Base-by-base conservation (phyloP, 1,140 invertebrate genomes). In the Tachypleus tridentatus region DNA sequence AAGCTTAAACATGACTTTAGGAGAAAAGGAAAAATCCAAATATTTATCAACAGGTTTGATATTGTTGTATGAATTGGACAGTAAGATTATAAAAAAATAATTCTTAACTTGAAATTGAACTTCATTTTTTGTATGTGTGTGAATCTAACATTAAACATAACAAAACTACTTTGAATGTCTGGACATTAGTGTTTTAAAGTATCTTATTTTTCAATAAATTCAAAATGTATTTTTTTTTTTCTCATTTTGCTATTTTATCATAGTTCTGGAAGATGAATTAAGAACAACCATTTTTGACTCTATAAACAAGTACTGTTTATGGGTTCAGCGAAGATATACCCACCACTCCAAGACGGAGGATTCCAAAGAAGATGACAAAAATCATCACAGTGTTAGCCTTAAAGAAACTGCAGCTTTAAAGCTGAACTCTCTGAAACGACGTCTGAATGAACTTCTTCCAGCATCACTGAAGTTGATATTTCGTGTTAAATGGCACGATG, bases 1-100 rank as follows among this genome's bases (percentile, higher is more conserved):
- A 51, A 79, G 87, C 3, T 79, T 92, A 29, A 78, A 86, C 54
- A 82, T 83, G 11, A 83, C 88, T 0, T 82, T 86, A 71, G 83
- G 86, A 10, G 81, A 84, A 71, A 86, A 87, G 73, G 81, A 87
- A 6, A 81, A 84, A 68, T 86, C 88, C 70, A 87, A 86, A 6
- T 91, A 90, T 76, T 80, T 89, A 61, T 86, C 84, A 9, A 89
- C 88, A 86, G 80, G 86, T 87, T 8, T 54, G 53, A 29, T 29
- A 29, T 29, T 29, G 29, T 29, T 29, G 29, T 29, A 29, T 29
- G 2, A 29, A 29, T 29, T 29, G 29, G 29, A 29, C 29, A 29
- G 29, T 29, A 29, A 29, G 29, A 29, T 29, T 29, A 29, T 29
- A 29, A 29, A 29, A 29, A 29, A 29, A 29, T 29, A 0, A 29